phyloP scores from a whole-genome alignment of 2,797 vertebrate species.

The Mycteria americana region DNA sequence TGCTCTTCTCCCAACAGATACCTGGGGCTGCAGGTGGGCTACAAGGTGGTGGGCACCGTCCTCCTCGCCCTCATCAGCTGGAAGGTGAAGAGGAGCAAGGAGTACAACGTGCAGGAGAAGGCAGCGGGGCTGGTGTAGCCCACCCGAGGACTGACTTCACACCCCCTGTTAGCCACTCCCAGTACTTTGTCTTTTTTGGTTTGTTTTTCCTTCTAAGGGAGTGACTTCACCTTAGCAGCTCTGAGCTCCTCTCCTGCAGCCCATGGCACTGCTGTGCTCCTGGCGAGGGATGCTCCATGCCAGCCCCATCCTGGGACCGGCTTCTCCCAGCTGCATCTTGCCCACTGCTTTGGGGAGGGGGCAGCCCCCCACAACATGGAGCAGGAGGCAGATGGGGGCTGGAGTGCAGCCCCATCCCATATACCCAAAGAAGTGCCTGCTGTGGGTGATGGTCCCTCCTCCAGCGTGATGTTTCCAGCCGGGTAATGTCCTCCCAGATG shows the following conservation, averaged over 20 bases:
- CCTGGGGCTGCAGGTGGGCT: slow-evolving; percentile 90
- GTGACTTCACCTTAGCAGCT: background rate
- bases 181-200: background rate
- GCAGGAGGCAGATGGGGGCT: background rate
- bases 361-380: background rate
- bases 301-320: background rate
- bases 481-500: background rate
- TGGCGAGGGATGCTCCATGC: background rate
- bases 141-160: background rate
- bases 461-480: fast-evolving
- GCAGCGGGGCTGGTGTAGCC: slow-evolving; percentile 67
- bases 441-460: fast-evolving
- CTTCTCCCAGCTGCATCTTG: background rate
- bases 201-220: background rate
- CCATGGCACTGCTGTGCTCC: background rate
- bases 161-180: background rate
- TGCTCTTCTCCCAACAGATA: slow-evolving; percentile 77
- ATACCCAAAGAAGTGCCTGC: background rate
- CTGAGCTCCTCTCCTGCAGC: background rate
- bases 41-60: slow-evolving; percentile 84
- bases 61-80: slow-evolving; percentile 84
- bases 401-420: background rate
- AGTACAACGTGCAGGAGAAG: slow-evolving; percentile 87
- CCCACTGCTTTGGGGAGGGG: background rate
- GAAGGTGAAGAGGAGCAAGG: slow-evolving; percentile 87